These are phyloP conservation scores for Cataglyphis livida DNA, from an alignment of 2,888 invertebrate species.

Conservation along the genomic window DNA sequence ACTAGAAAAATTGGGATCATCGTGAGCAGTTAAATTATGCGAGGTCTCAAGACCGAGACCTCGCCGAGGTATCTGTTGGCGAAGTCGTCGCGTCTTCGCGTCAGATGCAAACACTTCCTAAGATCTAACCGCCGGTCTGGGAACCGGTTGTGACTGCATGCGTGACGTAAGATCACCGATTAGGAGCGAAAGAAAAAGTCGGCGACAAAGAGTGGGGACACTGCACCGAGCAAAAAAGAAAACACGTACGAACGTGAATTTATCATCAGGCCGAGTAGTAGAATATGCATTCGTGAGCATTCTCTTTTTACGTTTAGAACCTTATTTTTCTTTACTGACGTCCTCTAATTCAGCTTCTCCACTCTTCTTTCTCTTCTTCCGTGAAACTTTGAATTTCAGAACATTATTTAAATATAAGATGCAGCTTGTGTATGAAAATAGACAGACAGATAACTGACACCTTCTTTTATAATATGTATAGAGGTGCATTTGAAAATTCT, in stretches of 20 bases:
- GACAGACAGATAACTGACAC: neutral
- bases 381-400: neutral
- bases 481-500: neutral
- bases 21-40: conserved; percentile 24
- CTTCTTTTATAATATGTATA: neutral
- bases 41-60: neutral
- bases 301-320: conserved; percentile 31
- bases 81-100: conserved; percentile 42
- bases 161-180: conserved; percentile 83
- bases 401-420: neutral
- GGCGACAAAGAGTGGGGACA: conserved; percentile 63
- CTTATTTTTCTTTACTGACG: conserved; percentile 57
- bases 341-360: neutral
- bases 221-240: conserved; percentile 68
- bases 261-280: conserved; percentile 64
- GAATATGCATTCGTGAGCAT: neutral
- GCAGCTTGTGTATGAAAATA: neutral
- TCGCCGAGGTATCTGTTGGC: neutral
- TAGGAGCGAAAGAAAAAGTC: conserved; percentile 72
- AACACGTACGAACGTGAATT: conserved; percentile 76
- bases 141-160: conserved; percentile 84
- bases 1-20: conserved; percentile 23
- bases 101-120: conserved; percentile 75
- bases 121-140: conserved; percentile 69
- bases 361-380: conserved; percentile 28